phyloP scores from a whole-genome alignment of 2,113 vertebrate species.

The Rhodinocichla rosea region DNA sequence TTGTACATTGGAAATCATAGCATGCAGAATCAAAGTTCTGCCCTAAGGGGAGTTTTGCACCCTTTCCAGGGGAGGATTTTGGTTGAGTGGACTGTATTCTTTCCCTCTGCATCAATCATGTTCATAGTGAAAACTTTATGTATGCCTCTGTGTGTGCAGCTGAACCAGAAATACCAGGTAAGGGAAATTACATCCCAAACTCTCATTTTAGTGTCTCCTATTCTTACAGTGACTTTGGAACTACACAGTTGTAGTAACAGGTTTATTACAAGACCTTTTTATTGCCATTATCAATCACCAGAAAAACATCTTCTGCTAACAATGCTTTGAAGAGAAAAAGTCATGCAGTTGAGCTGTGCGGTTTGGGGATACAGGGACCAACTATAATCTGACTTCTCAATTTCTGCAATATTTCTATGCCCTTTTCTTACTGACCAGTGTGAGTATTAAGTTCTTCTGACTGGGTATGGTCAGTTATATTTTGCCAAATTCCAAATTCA shows the following conservation, averaged over 20 bases:
- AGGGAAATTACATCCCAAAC: neutral
- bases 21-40: neutral
- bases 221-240: neutral
- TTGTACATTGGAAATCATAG: neutral
- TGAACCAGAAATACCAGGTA: neutral
- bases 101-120: neutral
- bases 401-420: neutral
- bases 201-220: neutral
- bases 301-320: neutral
- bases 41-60: neutral
- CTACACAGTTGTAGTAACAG: neutral
- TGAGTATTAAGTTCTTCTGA: neutral
- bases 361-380: neutral
- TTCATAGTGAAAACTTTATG: neutral
- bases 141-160: neutral
- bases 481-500: neutral
- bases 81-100: neutral
- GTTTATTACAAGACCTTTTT: neutral
- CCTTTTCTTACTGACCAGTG: neutral
- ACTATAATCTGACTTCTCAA: neutral
- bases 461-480: neutral
- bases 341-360: neutral
- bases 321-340: neutral
- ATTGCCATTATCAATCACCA: neutral
- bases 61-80: neutral